phyloP scores from a whole-genome alignment of 2,113 vertebrate species.

The Anas platyrhynchos region DNA sequence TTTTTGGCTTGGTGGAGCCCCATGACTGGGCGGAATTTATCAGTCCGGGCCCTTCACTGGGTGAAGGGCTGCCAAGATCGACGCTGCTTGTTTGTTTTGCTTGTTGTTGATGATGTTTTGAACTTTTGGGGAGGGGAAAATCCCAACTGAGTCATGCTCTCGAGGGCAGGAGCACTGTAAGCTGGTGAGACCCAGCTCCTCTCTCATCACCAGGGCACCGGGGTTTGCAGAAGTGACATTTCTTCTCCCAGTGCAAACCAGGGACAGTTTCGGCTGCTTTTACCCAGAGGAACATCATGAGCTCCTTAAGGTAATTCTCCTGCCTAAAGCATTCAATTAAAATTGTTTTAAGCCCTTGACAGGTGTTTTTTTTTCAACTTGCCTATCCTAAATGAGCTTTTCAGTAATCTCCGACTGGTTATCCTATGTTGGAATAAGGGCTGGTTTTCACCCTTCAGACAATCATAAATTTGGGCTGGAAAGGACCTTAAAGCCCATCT shows the following conservation, averaged over 20 bases:
- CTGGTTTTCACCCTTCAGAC: background rate
- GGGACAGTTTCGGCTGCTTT: background rate
- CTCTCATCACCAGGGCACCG: background rate
- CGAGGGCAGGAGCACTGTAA: background rate
- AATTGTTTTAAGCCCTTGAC: background rate
- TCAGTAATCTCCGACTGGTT: background rate
- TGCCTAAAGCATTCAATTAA: rapidly evolving
- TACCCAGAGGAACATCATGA: background rate
- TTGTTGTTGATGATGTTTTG: background rate
- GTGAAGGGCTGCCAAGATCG: background rate
- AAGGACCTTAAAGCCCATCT: too few species aligned
- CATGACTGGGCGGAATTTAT: background rate
- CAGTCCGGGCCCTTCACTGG: background rate
- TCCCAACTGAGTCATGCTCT: rapidly evolving
- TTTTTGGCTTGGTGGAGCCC: background rate
- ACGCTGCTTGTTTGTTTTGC: background rate
- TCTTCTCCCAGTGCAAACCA: background rate
- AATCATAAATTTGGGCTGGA: too few species aligned
- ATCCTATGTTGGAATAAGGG: background rate
- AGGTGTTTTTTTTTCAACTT: background rate
- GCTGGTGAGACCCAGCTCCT: background rate
- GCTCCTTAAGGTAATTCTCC: background rate
- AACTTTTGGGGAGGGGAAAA: too few species aligned
- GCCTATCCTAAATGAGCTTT: background rate
- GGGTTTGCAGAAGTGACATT: background rate